phyloP scores from a whole-genome alignment of 2,888 invertebrate genomes.

The Mimas tiliae region DNA sequence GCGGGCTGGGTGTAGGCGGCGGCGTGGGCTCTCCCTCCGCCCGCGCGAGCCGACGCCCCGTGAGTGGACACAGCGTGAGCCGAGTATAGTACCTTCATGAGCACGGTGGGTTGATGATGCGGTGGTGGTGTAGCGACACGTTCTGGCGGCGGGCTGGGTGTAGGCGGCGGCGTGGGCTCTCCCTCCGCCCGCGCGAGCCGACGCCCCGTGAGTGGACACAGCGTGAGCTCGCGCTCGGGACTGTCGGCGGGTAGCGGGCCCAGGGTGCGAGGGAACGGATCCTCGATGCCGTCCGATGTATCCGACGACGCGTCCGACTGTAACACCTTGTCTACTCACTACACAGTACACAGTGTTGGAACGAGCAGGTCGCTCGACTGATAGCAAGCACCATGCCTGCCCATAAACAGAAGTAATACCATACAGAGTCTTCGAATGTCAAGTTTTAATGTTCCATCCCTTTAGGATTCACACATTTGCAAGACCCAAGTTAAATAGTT shows the following conservation, averaged over 20 bases:
- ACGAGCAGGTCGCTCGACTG: too few relatives aligned
- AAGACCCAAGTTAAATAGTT: too few relatives aligned
- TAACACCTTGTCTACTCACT: neutral
- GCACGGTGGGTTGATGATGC: conserved; percentile 55
- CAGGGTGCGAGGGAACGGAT: conserved; percentile 83
- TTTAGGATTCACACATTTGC: too few relatives aligned
- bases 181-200: conserved; percentile 86
- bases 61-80: too few relatives aligned
- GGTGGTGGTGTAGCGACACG: conserved; percentile 52
- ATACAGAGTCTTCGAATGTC: too few relatives aligned
- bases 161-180: conserved; percentile 85
- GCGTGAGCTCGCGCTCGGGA: conserved; percentile 87
- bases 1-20: conserved; percentile 81
- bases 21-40: conserved; percentile 87
- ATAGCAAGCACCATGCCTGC: too few relatives aligned
- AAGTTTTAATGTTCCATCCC: too few relatives aligned
- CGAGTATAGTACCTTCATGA: conserved; percentile 71
- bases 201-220: conserved; percentile 82
- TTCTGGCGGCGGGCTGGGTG: conserved; percentile 75
- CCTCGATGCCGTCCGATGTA: conserved; percentile 86
- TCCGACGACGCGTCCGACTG: conserved; percentile 73
- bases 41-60: conserved; percentile 82
- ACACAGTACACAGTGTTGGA: too few relatives aligned
- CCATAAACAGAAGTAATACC: too few relatives aligned
- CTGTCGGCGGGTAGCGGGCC: conserved; percentile 83